phyloP scores from a whole-genome alignment of 2,113 vertebrate genomes.

The Aix galericulata region DNA sequence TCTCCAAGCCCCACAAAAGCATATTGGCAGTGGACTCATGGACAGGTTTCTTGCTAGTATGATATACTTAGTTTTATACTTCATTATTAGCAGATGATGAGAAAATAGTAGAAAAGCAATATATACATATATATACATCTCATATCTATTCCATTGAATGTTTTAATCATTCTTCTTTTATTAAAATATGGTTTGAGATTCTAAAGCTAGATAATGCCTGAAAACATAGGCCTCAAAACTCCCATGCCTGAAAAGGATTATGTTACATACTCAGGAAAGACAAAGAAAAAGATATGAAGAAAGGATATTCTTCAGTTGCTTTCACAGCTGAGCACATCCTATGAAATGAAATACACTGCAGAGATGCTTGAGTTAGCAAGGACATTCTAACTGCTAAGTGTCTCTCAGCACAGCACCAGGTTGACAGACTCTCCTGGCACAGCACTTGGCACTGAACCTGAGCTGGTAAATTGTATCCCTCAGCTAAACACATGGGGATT shows the following conservation, averaged over 20 bases:
- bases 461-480: not conserved
- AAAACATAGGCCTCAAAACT: not conserved
- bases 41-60: not conserved
- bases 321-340: constrained; percentile 49
- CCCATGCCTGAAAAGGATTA: not conserved
- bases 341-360: constrained; percentile 6
- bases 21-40: not conserved
- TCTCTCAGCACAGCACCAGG: not conserved
- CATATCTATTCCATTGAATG: not conserved
- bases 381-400: constrained; percentile 38
- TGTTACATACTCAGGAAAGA: constrained; percentile 25
- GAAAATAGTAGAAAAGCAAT: not conserved
- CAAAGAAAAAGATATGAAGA: constrained; percentile 14
- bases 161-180: constrained; percentile 34
- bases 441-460: not conserved
- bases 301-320: not conserved
- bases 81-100: not conserved
- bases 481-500: not conserved
- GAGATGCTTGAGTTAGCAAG: constrained; percentile 22
- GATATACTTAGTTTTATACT: not conserved
- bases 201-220: constrained; percentile 19
- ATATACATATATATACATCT: not conserved
- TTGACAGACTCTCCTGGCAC: constrained; percentile 29
- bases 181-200: not conserved
- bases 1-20: not conserved